Base-by-base conservation (phyloP, 2,797 vertebrate genomes). In the Periophthalmus magnuspinnatus region DNA sequence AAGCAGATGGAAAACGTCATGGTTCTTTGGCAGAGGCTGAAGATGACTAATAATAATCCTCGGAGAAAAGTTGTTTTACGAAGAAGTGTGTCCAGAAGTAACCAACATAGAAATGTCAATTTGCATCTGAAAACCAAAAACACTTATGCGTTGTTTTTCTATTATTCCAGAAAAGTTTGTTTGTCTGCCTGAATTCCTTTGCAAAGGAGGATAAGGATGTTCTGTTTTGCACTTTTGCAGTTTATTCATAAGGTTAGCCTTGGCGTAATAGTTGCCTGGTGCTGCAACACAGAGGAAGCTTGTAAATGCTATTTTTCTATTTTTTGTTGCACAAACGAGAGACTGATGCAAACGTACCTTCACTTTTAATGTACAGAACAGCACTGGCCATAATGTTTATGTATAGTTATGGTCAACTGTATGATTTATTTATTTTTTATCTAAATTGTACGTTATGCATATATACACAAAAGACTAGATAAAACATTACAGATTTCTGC, bases 1-100 rank as follows among this genome's bases (percentile, higher is more conserved):
- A 13, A 61, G 59, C 59, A 61, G 59, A 61, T 61, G 59, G 59
- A 61, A 38, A 61, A 38, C n/a, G 34, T 61, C 34, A 41, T 22
- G 59, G 19, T 3, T 61, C 19, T 4, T 22, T 61, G 59, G 59
- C 59, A 41, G 19, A 22, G 9, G 34, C 59, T 21, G 34, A 21
- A 61, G n/a, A 61, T 22, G 57, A 59, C 6, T 10, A 59, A 36
- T 59, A 59, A 59, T 59, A 33, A 36, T 36, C 33, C 32, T 59
- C 57, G 5, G 19, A 57, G 56, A 57, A 54, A 54, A 17, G 22
- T 57, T 9, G 32, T n/a, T 36, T 33, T 36, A 34, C 4, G 33
- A 59, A 17, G 16, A 36, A 28, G 55, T 32, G 55, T 3, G 5
- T 57, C 24, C 55, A 32, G 24, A 56, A 56, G n/a, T 52, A 52